Percentiles rank a stretch among this genome's conserved stretches.
phyloP scores from a whole-genome alignment of 2,888 invertebrate genomes.

The Eupeodes luniger region DNA sequence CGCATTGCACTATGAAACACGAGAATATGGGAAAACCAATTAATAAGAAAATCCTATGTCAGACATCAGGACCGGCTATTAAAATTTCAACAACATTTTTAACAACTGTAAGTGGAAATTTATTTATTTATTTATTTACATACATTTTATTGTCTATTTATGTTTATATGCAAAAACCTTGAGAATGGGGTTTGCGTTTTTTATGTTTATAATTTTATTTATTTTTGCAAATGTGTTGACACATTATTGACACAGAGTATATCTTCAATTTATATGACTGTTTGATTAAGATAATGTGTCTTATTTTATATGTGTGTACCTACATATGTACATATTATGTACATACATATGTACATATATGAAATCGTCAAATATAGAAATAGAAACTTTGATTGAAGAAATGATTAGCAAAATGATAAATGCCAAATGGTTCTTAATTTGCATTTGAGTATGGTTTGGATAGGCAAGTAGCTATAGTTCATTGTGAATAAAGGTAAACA shows the following conservation, averaged over 20 bases:
- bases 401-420: conserved; percentile 18
- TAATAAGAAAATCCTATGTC: conserved; percentile 71
- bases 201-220: background rate
- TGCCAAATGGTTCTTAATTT: background rate
- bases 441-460: background rate
- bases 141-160: too few species aligned
- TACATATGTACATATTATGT: too few species aligned
- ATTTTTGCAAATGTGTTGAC: background rate
- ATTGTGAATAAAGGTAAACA: too few species aligned
- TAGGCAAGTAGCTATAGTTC: too few species aligned
- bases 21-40: conserved; percentile 70
- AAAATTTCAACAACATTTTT: conserved; percentile 70
- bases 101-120: conserved; percentile 59
- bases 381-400: conserved; percentile 33
- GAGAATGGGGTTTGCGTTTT: background rate
- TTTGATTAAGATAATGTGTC: too few species aligned
- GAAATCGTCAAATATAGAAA: conserved; percentile 8
- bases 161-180: too few species aligned
- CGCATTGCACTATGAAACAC: conserved; percentile 70
- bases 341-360: background rate
- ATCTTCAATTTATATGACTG: background rate
- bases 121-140: background rate
- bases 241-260: background rate
- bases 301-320: too few species aligned
- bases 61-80: conserved; percentile 72